Evolutionary conservation across 2,888 invertebrate species (phyloP).

Genomic region (Luperina nickerlii): DNA sequence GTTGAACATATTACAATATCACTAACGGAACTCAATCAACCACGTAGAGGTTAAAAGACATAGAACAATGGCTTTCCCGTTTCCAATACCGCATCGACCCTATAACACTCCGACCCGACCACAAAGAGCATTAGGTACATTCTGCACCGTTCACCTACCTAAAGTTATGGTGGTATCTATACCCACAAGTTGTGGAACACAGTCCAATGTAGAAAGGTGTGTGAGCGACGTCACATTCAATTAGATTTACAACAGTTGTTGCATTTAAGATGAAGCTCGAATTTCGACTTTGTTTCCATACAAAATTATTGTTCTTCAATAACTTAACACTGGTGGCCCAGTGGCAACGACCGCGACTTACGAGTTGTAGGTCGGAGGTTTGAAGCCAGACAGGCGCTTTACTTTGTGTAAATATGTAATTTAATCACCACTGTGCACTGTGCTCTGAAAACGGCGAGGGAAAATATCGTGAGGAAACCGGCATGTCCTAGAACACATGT

Average conservation of each 20-base stretch:
- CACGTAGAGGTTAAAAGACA: constrained; percentile 37
- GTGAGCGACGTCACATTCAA: neutral
- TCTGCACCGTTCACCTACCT: neutral
- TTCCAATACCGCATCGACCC: constrained; percentile 19
- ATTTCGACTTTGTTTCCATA: neutral
- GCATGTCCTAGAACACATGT: too few relatives aligned
- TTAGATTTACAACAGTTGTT: constrained; percentile 1
- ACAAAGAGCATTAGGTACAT: neutral
- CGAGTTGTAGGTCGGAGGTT: too few relatives aligned
- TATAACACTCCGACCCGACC: constrained; percentile 20
- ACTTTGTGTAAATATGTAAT: too few relatives aligned
- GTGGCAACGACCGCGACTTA: too few relatives aligned
- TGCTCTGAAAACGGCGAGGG: too few relatives aligned
- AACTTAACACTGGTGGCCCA: neutral
- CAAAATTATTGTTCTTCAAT: neutral
- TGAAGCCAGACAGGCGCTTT: too few relatives aligned
- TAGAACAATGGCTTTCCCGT: constrained; percentile 17
- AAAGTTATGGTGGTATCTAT: constrained; percentile 3
- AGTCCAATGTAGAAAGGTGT: constrained; percentile 7
- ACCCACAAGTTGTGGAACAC: constrained; percentile 8
- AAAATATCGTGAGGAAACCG: too few relatives aligned
- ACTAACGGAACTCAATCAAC: constrained; percentile 30
- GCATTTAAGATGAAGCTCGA: constrained; percentile 10
- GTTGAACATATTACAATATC: neutral
- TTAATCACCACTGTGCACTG: too few relatives aligned